phyloP scores from a whole-genome alignment of 2,797 vertebrate genomes.

The Oryzias dopingdopingensis region DNA sequence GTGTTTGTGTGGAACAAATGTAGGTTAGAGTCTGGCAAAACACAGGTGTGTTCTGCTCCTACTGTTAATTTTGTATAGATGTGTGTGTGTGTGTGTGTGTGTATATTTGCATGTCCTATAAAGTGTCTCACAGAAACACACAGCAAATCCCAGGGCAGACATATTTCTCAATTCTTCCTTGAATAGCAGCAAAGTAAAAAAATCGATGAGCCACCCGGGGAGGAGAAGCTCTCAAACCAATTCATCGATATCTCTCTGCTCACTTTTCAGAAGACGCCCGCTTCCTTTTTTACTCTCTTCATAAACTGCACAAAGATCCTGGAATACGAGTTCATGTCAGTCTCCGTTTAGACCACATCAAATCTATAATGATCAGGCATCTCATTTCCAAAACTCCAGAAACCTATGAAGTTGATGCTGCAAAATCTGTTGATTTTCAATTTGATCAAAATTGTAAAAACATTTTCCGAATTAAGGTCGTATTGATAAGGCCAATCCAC shows the following conservation, averaged over 20 bases:
- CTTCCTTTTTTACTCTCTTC: constrained; percentile 26
- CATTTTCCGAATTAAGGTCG: too few relatives aligned
- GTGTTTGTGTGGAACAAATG: constrained; percentile 7
- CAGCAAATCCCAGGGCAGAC: constrained; percentile 28
- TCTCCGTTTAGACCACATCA: too few relatives aligned
- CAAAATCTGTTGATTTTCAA: too few relatives aligned
- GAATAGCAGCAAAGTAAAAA: constrained; percentile 52
- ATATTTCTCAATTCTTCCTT: constrained; percentile 35
- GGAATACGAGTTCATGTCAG: too few relatives aligned
- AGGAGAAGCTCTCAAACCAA: constrained; percentile 47
- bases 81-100: constrained; percentile 8
- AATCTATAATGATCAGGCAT: too few relatives aligned
- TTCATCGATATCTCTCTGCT: constrained; percentile 45
- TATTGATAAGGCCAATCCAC: too few relatives aligned
- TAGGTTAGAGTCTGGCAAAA: constrained; percentile 3
- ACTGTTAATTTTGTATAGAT: constrained; percentile 1
- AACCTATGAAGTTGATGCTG: too few relatives aligned
- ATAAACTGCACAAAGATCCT: too few relatives aligned
- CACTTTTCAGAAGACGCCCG: not conserved
- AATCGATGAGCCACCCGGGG: constrained; percentile 54
- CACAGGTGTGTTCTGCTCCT: constrained; percentile 4
- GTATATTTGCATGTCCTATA: constrained; percentile 18
- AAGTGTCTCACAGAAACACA: constrained; percentile 23
- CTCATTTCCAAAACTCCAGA: too few relatives aligned
- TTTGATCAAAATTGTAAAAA: too few relatives aligned